phyloP scores from a whole-genome alignment of 2,888 invertebrate genomes.

The Esperia sulphurella region DNA sequence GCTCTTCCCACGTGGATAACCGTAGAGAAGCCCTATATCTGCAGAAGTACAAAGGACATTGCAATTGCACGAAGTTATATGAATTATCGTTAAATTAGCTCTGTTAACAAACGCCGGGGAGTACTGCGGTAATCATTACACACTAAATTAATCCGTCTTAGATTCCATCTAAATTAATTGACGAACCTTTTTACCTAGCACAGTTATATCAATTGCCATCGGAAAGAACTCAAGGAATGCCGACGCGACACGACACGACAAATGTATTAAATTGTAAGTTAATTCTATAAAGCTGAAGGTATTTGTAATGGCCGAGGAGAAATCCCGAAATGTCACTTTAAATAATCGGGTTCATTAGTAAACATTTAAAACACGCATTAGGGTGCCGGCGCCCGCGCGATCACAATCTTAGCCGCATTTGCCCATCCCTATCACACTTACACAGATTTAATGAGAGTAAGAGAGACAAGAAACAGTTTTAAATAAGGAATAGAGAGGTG shows the following conservation, averaged over 20 bases:
- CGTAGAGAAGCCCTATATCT: no score
- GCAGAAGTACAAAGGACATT: no score
- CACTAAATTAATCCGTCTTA: no score
- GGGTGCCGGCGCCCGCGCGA: slow-evolving; percentile 71
- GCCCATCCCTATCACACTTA: slow-evolving; percentile 37
- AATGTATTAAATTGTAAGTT: slow-evolving; percentile 33
- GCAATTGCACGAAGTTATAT: no score
- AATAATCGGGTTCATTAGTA: slow-evolving; percentile 78
- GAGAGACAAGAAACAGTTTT: slow-evolving; percentile 27
- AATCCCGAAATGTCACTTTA: slow-evolving; percentile 76
- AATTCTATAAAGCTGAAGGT: slow-evolving; percentile 33
- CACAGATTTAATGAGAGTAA: slow-evolving; percentile 20
- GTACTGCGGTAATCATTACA: no score
- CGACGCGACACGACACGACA: slow-evolving; percentile 18
- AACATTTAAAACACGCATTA: slow-evolving; percentile 77
- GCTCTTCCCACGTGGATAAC: no score
- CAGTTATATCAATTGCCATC: not conserved
- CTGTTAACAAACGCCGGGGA: no score
- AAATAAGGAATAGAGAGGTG: slow-evolving; percentile 63
- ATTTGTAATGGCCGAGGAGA: slow-evolving; percentile 50
- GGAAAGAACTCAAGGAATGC: slow-evolving; percentile 11
- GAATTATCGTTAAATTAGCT: no score
- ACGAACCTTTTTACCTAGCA: not conserved
- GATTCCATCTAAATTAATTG: no score
- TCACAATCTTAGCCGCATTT: slow-evolving; percentile 50